phyloP scores from a whole-genome alignment of 2,888 invertebrate species.

The Leptogaster cylindrica region DNA sequence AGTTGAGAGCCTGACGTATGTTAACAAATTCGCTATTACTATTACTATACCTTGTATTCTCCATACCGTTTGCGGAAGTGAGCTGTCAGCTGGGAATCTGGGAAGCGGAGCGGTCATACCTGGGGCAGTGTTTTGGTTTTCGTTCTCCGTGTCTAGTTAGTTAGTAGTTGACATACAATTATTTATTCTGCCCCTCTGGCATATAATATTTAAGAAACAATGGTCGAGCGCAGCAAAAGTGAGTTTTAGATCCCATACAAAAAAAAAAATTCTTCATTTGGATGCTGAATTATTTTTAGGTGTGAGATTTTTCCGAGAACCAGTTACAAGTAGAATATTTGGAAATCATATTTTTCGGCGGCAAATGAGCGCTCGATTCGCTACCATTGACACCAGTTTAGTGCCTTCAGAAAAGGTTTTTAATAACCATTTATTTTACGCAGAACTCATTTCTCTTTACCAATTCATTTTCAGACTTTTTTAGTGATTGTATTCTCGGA shows the following conservation, averaged over 20 bases:
- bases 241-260: background rate
- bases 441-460: background rate
- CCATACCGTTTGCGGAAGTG: too few relatives aligned
- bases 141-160: too few relatives aligned
- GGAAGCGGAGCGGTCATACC: too few relatives aligned
- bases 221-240: constrained; percentile 28
- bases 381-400: background rate
- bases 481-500: constrained; percentile 59
- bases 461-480: constrained; percentile 53
- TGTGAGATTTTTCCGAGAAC: constrained; percentile 16
- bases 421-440: background rate
- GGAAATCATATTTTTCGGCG: constrained; percentile 58
- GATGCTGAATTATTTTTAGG: constrained; percentile 8
- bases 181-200: too few relatives aligned
- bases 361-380: constrained; percentile 52
- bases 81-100: too few relatives aligned
- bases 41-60: too few relatives aligned
- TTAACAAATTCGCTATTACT: too few relatives aligned
- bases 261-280: background rate
- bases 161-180: too few relatives aligned
- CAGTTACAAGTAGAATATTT: constrained; percentile 55
- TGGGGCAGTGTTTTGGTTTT: too few relatives aligned
- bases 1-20: too few relatives aligned
- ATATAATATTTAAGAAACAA: background rate
- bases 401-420: constrained; percentile 25